phyloP scores from a whole-genome alignment of 2,113 vertebrate species.

The Notarius quadriscutis region DNA sequence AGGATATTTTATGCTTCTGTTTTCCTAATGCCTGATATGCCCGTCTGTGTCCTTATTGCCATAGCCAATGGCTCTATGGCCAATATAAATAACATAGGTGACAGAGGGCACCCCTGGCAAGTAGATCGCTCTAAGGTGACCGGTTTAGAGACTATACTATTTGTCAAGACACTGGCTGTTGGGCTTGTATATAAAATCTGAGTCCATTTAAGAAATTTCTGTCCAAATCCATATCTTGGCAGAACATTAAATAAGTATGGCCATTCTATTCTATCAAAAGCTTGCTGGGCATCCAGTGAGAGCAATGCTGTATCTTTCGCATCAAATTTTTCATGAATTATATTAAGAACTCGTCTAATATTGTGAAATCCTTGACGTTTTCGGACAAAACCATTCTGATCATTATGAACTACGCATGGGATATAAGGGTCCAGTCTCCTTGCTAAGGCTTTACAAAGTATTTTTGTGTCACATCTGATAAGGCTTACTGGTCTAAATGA shows the following conservation, averaged over 20 bases:
- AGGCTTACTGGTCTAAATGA: no score
- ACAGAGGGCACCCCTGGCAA: not conserved
- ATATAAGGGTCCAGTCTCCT: no score
- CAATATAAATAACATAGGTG: no score
- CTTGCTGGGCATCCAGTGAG: not conserved
- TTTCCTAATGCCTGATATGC: not conserved
- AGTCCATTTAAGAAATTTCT: constrained; percentile 10
- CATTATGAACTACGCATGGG: no score
- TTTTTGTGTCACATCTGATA: no score
- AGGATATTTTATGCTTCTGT: constrained; percentile 4
- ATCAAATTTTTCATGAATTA: no score
- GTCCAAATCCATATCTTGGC: constrained; percentile 4
- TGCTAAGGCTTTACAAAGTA: no score
- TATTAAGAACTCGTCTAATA: no score
- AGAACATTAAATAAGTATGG: not conserved
- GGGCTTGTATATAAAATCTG: not conserved
- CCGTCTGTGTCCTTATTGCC: not conserved
- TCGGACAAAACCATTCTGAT: no score
- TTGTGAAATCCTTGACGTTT: no score
- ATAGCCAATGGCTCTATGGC: not conserved
- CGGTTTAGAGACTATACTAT: not conserved
- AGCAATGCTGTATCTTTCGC: no score
- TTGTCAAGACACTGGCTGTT: not conserved
- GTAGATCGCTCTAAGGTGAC: not conserved
- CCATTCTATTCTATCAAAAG: constrained; percentile 38